Evolutionary conservation across 2,888 invertebrate species (phyloP), one percentile per base, ranked within the genome.

Genomic region (Platypus cylindrus): DNA sequence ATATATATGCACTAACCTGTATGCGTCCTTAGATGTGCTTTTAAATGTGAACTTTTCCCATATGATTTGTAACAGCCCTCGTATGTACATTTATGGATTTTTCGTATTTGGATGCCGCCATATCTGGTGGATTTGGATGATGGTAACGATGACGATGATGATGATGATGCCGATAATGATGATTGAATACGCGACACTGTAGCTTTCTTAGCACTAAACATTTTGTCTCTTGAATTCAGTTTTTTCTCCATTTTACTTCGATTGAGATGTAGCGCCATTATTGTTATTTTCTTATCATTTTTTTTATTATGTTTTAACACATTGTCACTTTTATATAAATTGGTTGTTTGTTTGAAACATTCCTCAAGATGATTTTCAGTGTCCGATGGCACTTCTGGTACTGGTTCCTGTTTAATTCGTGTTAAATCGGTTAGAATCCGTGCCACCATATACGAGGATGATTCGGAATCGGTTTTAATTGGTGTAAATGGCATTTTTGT

Each of bases 11-110:
- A 49, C 60, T 54, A 52, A 73, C 73, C 74, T 65, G 75, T 75
- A 53, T 75, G 75, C 16, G 74, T 74, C 48, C 75, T 57, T 16
- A 72, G 64, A 54, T 75, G 75, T 9, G 75, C 73, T 52, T 74
- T 75, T 26, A 75, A 60, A 55, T 75, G 75, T 12, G 73, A 74
- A 53, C 73, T 73, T 56, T 75, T 75, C 25, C 73, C 73, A 54
- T 75, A 75, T 27, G 71, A 67, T 54, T 74, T 74, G 50, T 66
- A 66, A 55, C 75, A 75, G 18, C 68, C 71, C 32, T 65, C 63
- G 49, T 70, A 72, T 26, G 60, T 62, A 56, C 74, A 75, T 54
- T 65, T 66, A 57, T 74, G 73, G 30, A 67, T 62, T 58, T 72
- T 73, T 46, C 67, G 60, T 30, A 50, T 41, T 38, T 51, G 53